Base-by-base conservation (phyloP, 2,113 vertebrate species). In the Takifugu bimaculatus region DNA sequence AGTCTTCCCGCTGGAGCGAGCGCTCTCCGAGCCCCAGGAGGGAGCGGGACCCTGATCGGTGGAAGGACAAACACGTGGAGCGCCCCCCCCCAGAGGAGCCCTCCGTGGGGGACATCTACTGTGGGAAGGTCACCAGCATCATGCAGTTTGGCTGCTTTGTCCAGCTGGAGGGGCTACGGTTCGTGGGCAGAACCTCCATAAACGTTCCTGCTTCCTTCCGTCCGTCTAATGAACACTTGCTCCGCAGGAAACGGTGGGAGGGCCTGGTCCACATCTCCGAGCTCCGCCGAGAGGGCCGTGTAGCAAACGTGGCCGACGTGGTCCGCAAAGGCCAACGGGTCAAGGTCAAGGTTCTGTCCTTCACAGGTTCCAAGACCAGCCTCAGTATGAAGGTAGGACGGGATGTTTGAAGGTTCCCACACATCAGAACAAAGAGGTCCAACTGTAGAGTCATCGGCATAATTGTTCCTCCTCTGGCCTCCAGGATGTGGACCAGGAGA, bases 121-220 rank as follows among this genome's bases (percentile, higher is more conserved):
- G 95, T 0, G 97, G 97, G 78, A 99, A 99, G 81, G 92, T 99
- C 66, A 98, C 96, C 12, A 99, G 96, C 63, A 98, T 99, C 64
- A 99, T 99, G 97, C 97, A 99, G 74, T 99, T 99, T 61, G 97
- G 97, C 0, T 99, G 97, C 82, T 99, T 99, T 54, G 97, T 99
- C 63, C 96, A 99, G 79, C 92, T 99, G 61, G 97, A 99, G 74
- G 97, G 97, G 5, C 81, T 99, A 0, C 92, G 97, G 97, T 98
- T 88, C 61, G 60, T 51, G 20, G 20, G 20, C 20, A 20, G 20
- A 20, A 20, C 20, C 20, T 20, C 20, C 20, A 20, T 20, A 20
- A 20, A 20, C 20, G 20, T 20, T 20, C 20, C 20, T 20, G 20
- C 20, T 20, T 20, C 20, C 20, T 20, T 20, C 20, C 20, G 20